Conservation (phyloP, 2,113 vertebrate species). For the Clarias gariepinus region DNA sequence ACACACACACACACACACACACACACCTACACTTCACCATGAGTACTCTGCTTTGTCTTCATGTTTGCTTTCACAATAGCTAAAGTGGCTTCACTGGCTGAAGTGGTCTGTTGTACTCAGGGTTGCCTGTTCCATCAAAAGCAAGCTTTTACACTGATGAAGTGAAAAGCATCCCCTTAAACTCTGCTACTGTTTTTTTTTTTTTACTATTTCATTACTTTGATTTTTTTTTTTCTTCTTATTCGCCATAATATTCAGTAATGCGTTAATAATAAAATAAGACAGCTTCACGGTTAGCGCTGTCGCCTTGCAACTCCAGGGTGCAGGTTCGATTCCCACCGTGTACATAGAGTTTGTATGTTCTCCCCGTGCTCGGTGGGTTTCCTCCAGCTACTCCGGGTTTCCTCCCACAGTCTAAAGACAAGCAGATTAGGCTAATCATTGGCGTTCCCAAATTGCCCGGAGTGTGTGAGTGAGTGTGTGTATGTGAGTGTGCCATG, state of each 20-base stretch:
- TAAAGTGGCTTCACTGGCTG: conserved; percentile 22
- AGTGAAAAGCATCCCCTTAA: neutral
- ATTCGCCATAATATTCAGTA: neutral
- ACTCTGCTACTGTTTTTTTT: too few species aligned
- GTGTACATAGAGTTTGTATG: too few species aligned
- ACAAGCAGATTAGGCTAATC: too few species aligned
- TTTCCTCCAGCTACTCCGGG: too few species aligned
- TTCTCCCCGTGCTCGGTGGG: too few species aligned
- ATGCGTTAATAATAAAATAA: neutral
- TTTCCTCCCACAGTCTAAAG: too few species aligned
- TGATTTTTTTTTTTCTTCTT: neutral
- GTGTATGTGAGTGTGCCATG: too few species aligned
- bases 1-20: conserved; percentile 12
- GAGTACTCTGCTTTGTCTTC: conserved; percentile 25
- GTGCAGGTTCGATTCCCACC: too few species aligned
- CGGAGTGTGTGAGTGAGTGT: too few species aligned
- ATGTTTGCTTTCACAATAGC: conserved; percentile 19
- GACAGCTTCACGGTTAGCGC: neutral
- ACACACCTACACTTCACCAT: conserved; percentile 28
- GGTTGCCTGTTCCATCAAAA: conserved; percentile 4
- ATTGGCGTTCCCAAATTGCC: too few species aligned
- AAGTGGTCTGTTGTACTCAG: conserved; percentile 13
- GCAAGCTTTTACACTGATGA: neutral
- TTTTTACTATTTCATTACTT: neutral
- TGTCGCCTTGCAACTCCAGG: too few species aligned